Conservation (phyloP, 2,888 invertebrate species). For the Leptopilina drosophilae region DNA sequence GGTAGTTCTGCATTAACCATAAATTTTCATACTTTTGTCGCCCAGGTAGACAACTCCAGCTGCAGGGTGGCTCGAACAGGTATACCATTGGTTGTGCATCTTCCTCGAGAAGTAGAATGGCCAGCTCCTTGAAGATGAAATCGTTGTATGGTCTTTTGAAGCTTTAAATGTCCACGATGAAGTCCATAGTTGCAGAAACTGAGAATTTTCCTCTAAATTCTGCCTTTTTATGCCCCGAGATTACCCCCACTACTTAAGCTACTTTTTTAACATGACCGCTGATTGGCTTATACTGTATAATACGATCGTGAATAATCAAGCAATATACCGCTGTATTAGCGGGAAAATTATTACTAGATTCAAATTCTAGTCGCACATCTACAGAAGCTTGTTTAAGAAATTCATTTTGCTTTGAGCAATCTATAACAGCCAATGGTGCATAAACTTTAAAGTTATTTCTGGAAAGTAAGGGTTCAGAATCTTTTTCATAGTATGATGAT, state of each 20-base stretch:
- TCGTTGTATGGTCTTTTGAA: no score
- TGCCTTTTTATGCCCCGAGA: background rate
- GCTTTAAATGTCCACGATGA: no score
- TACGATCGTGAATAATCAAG: background rate
- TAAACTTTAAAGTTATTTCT: background rate
- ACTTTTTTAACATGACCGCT: background rate
- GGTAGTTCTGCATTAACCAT: no score
- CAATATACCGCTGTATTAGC: background rate
- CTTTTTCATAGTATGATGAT: background rate
- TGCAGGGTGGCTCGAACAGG: no score
- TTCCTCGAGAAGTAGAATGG: no score
- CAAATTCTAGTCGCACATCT: background rate
- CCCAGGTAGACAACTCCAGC: no score
- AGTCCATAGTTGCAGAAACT: constrained; percentile 36
- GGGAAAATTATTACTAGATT: no score
- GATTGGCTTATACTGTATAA: no score
- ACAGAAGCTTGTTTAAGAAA: background rate
- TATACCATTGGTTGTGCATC: no score
- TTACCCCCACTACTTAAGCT: background rate
- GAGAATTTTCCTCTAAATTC: background rate
- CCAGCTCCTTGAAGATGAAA: no score
- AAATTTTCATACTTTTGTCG: no score
- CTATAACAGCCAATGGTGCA: background rate
- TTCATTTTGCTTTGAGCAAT: background rate
- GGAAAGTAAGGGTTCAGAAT: background rate